Percentiles rank a stretch among this genome's conserved stretches.
Evolutionary conservation across 1,140 invertebrate genomes (phyloP).

Genomic region (Solenopsis fugax): DNA sequence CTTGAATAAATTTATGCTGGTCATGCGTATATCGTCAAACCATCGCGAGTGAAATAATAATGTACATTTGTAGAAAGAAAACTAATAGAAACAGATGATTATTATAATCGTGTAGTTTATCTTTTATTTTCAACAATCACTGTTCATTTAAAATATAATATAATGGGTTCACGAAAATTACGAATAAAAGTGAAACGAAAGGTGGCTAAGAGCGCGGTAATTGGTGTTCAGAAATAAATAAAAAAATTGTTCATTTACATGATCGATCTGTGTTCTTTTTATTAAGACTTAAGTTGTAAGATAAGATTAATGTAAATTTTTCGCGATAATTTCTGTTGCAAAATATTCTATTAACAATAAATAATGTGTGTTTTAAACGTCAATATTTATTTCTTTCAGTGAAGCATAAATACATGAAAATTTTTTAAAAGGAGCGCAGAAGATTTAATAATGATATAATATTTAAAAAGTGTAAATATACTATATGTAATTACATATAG

Average conservation of each 20-base stretch:
- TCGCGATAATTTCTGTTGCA: neutral
- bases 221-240: no score
- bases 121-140: neutral
- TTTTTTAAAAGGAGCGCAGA: neutral
- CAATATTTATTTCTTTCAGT: neutral
- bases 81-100: neutral
- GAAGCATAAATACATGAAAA: neutral
- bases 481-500: neutral
- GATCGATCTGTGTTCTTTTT: neutral
- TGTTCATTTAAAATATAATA: no score
- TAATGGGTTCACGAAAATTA: no score
- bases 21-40: neutral
- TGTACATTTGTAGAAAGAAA: conserved; percentile 23
- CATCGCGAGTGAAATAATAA: neutral
- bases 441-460: neutral
- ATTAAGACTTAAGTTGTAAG: neutral
- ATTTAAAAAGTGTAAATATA: neutral
- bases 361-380: neutral
- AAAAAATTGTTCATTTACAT: no score
- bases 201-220: no score
- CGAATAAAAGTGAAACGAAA: no score
- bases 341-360: conserved; percentile 8
- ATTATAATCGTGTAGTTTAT: neutral
- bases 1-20: neutral
- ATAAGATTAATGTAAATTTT: neutral